A percentile compares a stretch with the other conserved stretches of the same genome.
Evolutionary conservation across 2,888 invertebrate species (phyloP).

Genomic region (Eulithis prunata): DNA sequence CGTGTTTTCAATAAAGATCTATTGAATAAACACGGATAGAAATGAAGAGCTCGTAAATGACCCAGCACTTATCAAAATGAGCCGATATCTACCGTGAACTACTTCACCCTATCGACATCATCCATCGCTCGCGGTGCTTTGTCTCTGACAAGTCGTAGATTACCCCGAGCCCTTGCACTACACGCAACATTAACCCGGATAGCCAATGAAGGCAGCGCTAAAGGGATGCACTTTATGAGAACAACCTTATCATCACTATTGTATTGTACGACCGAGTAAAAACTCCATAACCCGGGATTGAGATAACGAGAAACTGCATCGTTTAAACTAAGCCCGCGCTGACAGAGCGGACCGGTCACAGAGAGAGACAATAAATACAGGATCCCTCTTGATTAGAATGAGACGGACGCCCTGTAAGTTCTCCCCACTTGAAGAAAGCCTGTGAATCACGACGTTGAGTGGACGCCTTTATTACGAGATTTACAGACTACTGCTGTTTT

Average conservation of each 20-base stretch:
- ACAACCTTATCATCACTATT: slow-evolving; percentile 45
- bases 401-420: slow-evolving; percentile 53
- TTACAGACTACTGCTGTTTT: slow-evolving; percentile 49
- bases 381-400: slow-evolving; percentile 49
- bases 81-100: slow-evolving; percentile 12
- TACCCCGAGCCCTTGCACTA: slow-evolving; percentile 39
- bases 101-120: slow-evolving; percentile 27
- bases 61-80: background rate
- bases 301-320: slow-evolving; percentile 64
- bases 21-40: no score
- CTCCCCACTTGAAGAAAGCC: slow-evolving; percentile 55
- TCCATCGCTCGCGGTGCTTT: slow-evolving; percentile 35
- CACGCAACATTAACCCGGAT: slow-evolving; percentile 39
- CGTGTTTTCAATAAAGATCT: no score
- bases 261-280: slow-evolving; percentile 48
- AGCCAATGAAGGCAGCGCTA: slow-evolving; percentile 36
- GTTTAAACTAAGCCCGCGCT: slow-evolving; percentile 56
- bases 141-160: slow-evolving; percentile 43
- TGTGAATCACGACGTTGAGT: slow-evolving; percentile 58
- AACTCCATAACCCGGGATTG: slow-evolving; percentile 54
- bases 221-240: slow-evolving; percentile 42
- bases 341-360: slow-evolving; percentile 51
- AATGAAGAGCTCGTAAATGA: background rate
- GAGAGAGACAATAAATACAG: slow-evolving; percentile 53
- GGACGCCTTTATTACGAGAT: slow-evolving; percentile 62